Evolutionary conservation across 2,113 vertebrate genomes (phyloP), one percentile per base, ranked within the genome.

Genomic region (Scytalopus superciliaris): DNA sequence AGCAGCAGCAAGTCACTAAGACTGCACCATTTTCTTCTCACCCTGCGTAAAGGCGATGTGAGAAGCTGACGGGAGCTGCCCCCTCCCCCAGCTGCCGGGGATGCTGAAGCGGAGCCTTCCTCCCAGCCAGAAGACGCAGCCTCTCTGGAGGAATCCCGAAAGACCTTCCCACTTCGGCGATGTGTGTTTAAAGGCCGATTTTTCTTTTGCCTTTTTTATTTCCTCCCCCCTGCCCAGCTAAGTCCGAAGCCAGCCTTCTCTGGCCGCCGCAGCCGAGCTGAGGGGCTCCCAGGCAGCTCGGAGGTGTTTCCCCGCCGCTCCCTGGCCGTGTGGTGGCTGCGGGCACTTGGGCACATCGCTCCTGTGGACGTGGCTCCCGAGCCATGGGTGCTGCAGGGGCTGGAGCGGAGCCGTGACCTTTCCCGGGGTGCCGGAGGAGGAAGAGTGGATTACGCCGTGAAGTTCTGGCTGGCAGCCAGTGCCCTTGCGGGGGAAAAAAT

Each of bases 21-120:
- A 98, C 98, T 98, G 98, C 98, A 98, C 98, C 98, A 98, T 98
- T 98, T 98, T 98, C 96, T 93, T 94, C 97, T 94, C 97, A 67
- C 96, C 96, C 98, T 87, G 98, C 97, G 63, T 73, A 76, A 97
- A 96, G 94, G 96, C 97, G 93, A 95, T 96, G 96, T 92, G 97
- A 97, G 94, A 64, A 97, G 95, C 96, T 56, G 94, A 76, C 70
- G 63, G 74, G 88, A 95, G 88, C 96, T 87, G 75, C 91, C 64
- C 56, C 94, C 95, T 96, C 96, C 96, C 89, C 70, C 84, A 7
- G 90, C 86, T 22, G 55, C 76, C 39, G 87, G 66, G 72, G 94
- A 70, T 96, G 89, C 94, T 70, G 95, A 97, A 96, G 97, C 94
- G 96, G 97, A 96, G 92, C 97, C 96, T 95, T 97, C 97, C 96